Percentiles rank a stretch among this genome's conserved stretches.
These are phyloP conservation scores for Athalia cordata DNA, from an alignment of 2,888 invertebrate genomes.

Conservation along the genomic window DNA sequence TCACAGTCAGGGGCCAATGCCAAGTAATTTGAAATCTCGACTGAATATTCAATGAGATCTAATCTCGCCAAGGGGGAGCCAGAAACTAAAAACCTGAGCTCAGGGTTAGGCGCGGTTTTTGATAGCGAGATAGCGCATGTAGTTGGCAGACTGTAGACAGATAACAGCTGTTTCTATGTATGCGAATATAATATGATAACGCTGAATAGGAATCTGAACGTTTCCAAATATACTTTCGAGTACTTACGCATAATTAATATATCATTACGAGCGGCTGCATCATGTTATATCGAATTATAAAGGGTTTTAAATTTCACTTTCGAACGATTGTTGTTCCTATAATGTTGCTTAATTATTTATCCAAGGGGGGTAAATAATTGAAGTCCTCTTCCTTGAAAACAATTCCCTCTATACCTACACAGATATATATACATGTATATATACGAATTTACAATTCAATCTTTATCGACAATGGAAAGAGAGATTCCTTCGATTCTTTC, in stretches of 20 bases:
- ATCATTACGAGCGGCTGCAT: no score
- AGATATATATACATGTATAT: not conserved
- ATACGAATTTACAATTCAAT: not conserved
- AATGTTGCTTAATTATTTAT: not conserved
- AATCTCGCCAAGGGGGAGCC: slow-evolving; percentile 28
- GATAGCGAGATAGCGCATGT: not conserved
- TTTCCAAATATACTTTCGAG: no score
- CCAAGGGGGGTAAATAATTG: slow-evolving; percentile 7
- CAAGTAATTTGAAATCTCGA: slow-evolving; percentile 37
- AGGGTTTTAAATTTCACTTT: no score
- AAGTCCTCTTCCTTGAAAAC: not conserved
- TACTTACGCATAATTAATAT: no score
- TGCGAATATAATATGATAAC: no score
- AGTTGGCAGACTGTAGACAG: not conserved
- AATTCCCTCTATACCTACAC: not conserved
- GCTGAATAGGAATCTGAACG: no score
- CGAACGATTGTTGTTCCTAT: no score
- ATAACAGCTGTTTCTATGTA: no score
- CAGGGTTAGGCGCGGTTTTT: slow-evolving; percentile 12
- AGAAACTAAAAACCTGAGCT: slow-evolving; percentile 37
- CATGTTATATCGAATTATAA: no score
- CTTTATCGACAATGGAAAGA: not conserved
- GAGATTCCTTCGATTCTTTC: not conserved
- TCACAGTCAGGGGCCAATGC: slow-evolving; percentile 33
- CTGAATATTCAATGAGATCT: slow-evolving; percentile 44